These are phyloP conservation scores for Nowickia ferox DNA, from an alignment of 2,888 invertebrate species.

Conservation along the genomic window DNA sequence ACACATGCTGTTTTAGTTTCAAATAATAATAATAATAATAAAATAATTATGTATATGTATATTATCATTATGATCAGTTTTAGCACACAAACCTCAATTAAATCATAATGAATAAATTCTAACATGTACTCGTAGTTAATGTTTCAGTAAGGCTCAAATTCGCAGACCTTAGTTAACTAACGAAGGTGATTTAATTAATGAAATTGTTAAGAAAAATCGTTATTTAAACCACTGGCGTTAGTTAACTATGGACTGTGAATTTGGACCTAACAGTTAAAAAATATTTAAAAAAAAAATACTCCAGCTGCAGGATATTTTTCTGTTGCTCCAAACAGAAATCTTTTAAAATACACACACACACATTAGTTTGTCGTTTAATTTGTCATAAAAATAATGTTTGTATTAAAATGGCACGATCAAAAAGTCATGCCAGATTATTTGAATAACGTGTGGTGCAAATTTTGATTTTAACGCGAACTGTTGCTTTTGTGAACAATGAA, in stretches of 20 bases:
- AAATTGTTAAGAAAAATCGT: too few relatives aligned
- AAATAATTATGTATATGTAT: neutral
- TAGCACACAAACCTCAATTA: neutral
- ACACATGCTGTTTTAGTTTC: conserved; percentile 38
- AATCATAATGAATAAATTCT: neutral
- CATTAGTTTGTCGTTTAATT: neutral
- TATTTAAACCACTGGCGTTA: too few relatives aligned
- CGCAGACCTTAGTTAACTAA: too few relatives aligned
- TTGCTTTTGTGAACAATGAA: conserved; percentile 33
- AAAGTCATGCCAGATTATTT: neutral
- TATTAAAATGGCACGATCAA: conserved; percentile 20
- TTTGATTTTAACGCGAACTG: conserved; percentile 22
- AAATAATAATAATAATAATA: conserved; percentile 20
- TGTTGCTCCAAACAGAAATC: too few relatives aligned
- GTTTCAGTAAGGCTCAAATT: too few relatives aligned
- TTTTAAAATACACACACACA: neutral
- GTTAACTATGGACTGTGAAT: too few relatives aligned
- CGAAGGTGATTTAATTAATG: too few relatives aligned
- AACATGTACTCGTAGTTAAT: neutral
- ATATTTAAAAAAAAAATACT: too few relatives aligned
- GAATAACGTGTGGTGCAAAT: conserved; percentile 39
- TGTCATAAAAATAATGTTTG: neutral
- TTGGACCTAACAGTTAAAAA: too few relatives aligned
- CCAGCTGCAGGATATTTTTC: neutral
- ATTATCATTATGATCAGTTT: conserved; percentile 15